Conservation (phyloP, 2,113 vertebrate genomes). For the Dicaeum eximium region DNA sequence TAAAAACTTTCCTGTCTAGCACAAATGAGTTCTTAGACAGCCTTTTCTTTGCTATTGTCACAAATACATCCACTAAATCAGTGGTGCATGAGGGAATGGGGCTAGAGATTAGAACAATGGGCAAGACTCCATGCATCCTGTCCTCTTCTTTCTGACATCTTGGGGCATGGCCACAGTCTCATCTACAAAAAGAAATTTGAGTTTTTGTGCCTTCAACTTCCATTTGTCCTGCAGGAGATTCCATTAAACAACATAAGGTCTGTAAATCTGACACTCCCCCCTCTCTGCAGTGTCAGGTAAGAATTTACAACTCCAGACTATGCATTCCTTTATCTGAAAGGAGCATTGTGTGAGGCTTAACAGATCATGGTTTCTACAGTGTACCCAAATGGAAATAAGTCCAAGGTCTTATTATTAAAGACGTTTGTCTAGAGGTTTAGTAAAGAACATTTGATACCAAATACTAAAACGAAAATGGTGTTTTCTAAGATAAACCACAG, state of each 20-base stretch:
- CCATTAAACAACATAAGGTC: not conserved
- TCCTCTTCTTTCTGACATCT: not conserved
- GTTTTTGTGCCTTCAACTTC: not conserved
- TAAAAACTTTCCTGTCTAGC: not conserved
- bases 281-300: not conserved
- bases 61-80: not conserved
- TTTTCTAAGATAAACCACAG: not conserved
- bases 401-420: not conserved
- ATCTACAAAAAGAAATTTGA: not conserved
- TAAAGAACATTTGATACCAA: not conserved
- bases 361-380: not conserved
- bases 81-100: rapidly evolving
- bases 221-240: not conserved
- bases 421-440: not conserved
- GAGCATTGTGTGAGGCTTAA: not conserved
- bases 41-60: not conserved
- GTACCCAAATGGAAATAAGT: not conserved
- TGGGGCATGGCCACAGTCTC: not conserved
- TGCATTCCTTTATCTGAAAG: not conserved
- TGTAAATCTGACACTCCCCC: not conserved
- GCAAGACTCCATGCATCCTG: not conserved
- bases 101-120: not conserved
- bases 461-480: not conserved
- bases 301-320: constrained; percentile 19
- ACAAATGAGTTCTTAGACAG: not conserved